These are phyloP conservation scores for Cynodonichthys magdalenae DNA, from an alignment of 2,797 vertebrate species.

Conservation along the genomic window DNA sequence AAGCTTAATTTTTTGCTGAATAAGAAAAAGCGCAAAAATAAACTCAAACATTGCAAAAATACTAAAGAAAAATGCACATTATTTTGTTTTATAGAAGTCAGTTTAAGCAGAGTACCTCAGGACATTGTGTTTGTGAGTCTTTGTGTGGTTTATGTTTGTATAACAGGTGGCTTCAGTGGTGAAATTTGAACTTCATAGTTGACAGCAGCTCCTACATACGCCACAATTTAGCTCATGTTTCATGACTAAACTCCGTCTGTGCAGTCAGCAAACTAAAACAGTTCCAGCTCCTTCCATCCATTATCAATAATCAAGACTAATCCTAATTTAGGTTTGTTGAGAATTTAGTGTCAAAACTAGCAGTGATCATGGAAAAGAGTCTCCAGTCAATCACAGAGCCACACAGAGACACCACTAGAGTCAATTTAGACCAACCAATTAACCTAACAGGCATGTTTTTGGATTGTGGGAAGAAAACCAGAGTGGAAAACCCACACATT, in stretches of 20 bases:
- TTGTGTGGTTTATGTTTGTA: conserved; percentile 15
- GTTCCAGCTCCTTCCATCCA: not conserved
- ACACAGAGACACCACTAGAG: not conserved
- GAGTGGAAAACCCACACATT: not conserved
- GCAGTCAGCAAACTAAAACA: conserved; percentile 34
- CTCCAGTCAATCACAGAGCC: not conserved
- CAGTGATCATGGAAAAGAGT: too few species aligned
- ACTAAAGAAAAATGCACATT: not conserved
- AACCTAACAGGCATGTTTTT: not conserved
- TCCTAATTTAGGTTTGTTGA: too few species aligned
- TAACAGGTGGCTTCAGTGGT: not conserved
- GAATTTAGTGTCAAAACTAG: too few species aligned
- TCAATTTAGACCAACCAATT: not conserved
- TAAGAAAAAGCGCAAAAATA: too few species aligned
- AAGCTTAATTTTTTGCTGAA: not conserved
- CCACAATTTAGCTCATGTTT: conserved; percentile 21
- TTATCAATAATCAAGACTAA: not conserved
- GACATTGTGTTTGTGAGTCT: not conserved
- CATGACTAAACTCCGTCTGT: conserved; percentile 15
- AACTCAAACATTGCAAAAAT: too few species aligned
- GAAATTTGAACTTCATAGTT: conserved; percentile 7
- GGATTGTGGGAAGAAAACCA: not conserved
- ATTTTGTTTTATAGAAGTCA: not conserved
- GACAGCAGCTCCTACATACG: conserved; percentile 21
- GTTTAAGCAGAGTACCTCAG: not conserved